phyloP scores from a whole-genome alignment of 2,888 invertebrate genomes.

The Pegoplata infirma region DNA sequence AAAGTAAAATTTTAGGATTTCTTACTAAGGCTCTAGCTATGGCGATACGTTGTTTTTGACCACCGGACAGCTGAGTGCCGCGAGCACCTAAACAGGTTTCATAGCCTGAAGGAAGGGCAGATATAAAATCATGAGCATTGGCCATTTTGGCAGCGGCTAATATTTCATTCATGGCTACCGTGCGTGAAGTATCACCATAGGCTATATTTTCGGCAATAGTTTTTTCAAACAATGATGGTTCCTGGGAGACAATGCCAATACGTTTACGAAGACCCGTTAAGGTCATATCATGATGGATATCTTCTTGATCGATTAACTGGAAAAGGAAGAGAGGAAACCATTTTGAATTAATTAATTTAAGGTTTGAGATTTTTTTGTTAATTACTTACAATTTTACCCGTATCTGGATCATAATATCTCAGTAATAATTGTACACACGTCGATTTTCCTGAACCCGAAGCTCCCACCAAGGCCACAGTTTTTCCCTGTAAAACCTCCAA shows the following conservation, averaged over 20 bases:
- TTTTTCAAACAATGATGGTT: conserved; percentile 90
- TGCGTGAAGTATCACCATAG: conserved; percentile 88
- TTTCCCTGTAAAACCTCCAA: conserved; percentile 84
- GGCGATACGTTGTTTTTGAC: conserved; percentile 92
- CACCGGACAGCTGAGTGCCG: conserved; percentile 89
- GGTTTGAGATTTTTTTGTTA: not conserved
- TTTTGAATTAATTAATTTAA: conserved; percentile 65
- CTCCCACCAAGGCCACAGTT: conserved; percentile 86
- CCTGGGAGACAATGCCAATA: conserved; percentile 91
- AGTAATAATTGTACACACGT: conserved; percentile 89
- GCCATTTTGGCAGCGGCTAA: conserved; percentile 86
- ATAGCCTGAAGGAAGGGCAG: conserved; percentile 86
- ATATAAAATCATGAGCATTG: conserved; percentile 88
- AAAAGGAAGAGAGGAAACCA: not conserved
- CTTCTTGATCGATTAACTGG: conserved; percentile 79
- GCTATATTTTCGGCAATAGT: conserved; percentile 92
- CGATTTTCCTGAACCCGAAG: conserved; percentile 89
- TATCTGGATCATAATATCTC: conserved; percentile 87
- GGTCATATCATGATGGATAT: conserved; percentile 82
- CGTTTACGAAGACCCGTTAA: conserved; percentile 84
- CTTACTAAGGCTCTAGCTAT: conserved; percentile 88
- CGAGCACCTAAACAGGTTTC: conserved; percentile 87
- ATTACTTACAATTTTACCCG: conserved; percentile 80
- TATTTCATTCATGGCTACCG: conserved; percentile 84
- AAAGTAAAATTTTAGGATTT: conserved; percentile 84